Evolutionary conservation across 2,113 vertebrate genomes (phyloP), one percentile per base, ranked within the genome.

Genomic region (Dipodomys ordii): DNA sequence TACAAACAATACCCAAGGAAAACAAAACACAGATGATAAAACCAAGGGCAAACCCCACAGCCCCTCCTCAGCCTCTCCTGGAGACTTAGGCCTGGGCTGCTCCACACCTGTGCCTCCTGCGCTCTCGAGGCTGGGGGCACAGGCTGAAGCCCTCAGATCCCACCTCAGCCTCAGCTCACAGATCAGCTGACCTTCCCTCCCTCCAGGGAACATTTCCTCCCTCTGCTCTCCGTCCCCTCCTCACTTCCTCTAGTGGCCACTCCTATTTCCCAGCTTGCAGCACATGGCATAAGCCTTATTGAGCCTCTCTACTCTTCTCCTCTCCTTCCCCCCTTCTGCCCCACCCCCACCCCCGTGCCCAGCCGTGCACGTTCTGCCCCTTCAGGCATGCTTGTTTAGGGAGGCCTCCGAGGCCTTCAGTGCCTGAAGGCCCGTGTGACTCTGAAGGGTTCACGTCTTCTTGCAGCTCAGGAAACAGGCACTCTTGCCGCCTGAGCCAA

Each of bases 131-230:
- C 49, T 10, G 49, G 49, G 49, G 12, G 49, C 49, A 25, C 6
- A 5, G 2, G 65, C 19, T 7, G 10, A 19, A 6, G 30, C 8
- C 25, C 1, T 7, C 1, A 60, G 5, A 12, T 28, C 71, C 6
- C 35, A 13, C 11, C 22, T 72, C 11, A 13, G 72, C 46, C 73
- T 53, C n/a, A 6, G 1, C 3, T 46, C 7, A 3, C 30, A 8
- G 10, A 19, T 19, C 19, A 49, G 53, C n/a, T 16, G 23, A 25
- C 19, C 16, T 28, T 28, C 11, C 80, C 62, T 16, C 44, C 25
- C 39, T 46, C 39, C 62, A 35, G 30, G 35, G 64, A 46, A 83
- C n/a, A 62, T n/a, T 19, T 25, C 57, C 25, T 62, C 23, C 15
- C 4, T 49, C n/a, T 30, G 12, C 46, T 22, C 77, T 27, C 62